A percentile compares a stretch with the other conserved stretches of the same genome.
Evolutionary conservation across 1,140 invertebrate genomes (phyloP).

Genomic region (Dermatophagoides farinae): DNA sequence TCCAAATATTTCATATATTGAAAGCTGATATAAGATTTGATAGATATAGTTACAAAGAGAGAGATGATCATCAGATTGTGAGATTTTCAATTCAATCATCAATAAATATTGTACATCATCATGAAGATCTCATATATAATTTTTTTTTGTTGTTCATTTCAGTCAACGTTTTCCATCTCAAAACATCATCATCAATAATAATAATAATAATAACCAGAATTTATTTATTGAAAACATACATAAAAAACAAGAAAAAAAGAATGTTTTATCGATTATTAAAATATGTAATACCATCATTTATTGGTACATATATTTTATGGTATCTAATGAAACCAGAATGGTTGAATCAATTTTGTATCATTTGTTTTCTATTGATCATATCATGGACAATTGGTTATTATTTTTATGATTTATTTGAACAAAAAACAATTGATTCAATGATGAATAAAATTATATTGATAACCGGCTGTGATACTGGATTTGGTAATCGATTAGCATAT

Average conservation of each 20-base stretch:
- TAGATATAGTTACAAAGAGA: too few species aligned
- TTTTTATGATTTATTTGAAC: neutral
- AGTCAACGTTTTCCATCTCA: too few species aligned
- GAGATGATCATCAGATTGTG: too few species aligned
- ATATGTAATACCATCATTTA: neutral
- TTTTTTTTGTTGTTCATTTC: too few species aligned
- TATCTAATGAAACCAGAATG: neutral
- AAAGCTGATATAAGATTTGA: too few species aligned
- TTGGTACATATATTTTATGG: neutral
- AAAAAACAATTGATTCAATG: neutral
- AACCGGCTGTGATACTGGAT: constrained; percentile 30
- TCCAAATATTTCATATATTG: too few species aligned
- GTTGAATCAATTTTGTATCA: neutral
- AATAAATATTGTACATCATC: too few species aligned
- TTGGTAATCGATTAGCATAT: constrained; percentile 28
- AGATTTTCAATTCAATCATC: too few species aligned
- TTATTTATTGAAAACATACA: neutral
- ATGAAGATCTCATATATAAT: too few species aligned
- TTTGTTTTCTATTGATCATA: neutral
- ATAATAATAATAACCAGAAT: too few species aligned
- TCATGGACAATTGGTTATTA: neutral
- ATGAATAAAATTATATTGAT: constrained; percentile 21
- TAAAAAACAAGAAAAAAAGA: neutral
- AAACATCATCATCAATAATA: too few species aligned
- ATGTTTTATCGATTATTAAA: neutral